Base-by-base conservation (phyloP, 2,113 vertebrate species). In the Ochotona princeps region DNA sequence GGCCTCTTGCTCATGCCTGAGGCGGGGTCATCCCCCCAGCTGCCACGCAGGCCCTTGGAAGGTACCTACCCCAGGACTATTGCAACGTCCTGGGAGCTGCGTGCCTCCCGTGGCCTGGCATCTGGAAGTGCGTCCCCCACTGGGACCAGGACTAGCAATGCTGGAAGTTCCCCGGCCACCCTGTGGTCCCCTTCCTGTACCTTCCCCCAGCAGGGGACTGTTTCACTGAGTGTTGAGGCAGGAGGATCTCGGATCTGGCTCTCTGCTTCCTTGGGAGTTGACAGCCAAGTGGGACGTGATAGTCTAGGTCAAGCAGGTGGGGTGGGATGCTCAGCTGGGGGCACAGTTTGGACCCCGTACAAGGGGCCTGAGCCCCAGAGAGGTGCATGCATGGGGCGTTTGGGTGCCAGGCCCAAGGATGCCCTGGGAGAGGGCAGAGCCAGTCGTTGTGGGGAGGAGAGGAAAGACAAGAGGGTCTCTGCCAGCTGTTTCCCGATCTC, bases 21-120 rank as follows among this genome's bases (percentile, higher is more conserved):
- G 14, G 23, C 49, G 30, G 60, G 66, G 60, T 26, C 12, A 49
- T n/a, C n/a, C 72, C 63, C 79, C 67, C 21, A 11, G 57, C 69
- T n/a, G 35, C 28, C 23, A 11, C 61, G n/a, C 51, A 12, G 28
- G 66, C 14, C 15, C 67, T 90, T 49, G 26, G 89, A 78, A 94
- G 87, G 87, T 96, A 92, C 94, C 95, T 96, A 63, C 81, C 60
- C 47, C 83, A 67, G 85, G 67, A 35, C 83, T 83, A 5, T 30
- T 66, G 67, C 79, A 81, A 57, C 57, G 57, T 85, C 67, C 67
- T 90, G 93, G 93, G 89, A 92, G 73, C 90, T 0, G 0, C 1
- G 0, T 67, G 81, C 60, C 0, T 0, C 44, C 66, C 4, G 9
- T 38, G 67, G 20, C 67, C 54, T 63, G 32, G 47, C 28, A 0